phyloP scores from a whole-genome alignment of 2,888 invertebrate species.

The Drosophila algonquin region DNA sequence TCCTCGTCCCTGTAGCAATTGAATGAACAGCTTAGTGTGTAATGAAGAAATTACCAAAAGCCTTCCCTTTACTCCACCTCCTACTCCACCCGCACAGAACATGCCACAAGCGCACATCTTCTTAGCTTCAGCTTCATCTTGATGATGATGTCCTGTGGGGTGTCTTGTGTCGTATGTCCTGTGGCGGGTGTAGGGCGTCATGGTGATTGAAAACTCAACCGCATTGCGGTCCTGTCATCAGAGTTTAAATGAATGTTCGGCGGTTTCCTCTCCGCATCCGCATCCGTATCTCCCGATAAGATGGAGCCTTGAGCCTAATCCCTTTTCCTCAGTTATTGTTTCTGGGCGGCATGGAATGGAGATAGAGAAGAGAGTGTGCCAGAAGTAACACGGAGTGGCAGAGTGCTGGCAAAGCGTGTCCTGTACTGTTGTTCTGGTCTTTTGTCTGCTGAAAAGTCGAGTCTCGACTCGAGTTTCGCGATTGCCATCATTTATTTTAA shows the following conservation, averaged over 20 bases:
- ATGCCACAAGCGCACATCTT: constrained; percentile 9
- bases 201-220: constrained; percentile 76
- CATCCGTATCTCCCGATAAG: constrained; percentile 47
- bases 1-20: constrained; percentile 42
- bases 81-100: neutral
- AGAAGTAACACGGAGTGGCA: too few relatives aligned
- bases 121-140: constrained; percentile 11
- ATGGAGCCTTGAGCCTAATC: constrained; percentile 70
- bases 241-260: constrained; percentile 69
- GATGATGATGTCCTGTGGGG: constrained; percentile 47
- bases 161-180: constrained; percentile 23
- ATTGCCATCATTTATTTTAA: constrained; percentile 80
- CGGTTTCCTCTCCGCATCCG: constrained; percentile 33
- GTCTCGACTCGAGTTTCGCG: constrained; percentile 53
- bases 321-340: constrained; percentile 55
- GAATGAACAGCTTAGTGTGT: constrained; percentile 68
- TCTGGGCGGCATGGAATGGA: constrained; percentile 11
- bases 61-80: constrained; percentile 13
- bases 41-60: constrained; percentile 75
- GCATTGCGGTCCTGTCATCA: constrained; percentile 76
- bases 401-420: constrained; percentile 26
- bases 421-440: constrained; percentile 48
- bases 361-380: constrained; percentile 4
- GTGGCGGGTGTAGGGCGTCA: constrained; percentile 46
- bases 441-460: constrained; percentile 29